Evolutionary conservation across 2,888 invertebrate genomes (phyloP).

Genomic region (Lathronympha strigana): DNA sequence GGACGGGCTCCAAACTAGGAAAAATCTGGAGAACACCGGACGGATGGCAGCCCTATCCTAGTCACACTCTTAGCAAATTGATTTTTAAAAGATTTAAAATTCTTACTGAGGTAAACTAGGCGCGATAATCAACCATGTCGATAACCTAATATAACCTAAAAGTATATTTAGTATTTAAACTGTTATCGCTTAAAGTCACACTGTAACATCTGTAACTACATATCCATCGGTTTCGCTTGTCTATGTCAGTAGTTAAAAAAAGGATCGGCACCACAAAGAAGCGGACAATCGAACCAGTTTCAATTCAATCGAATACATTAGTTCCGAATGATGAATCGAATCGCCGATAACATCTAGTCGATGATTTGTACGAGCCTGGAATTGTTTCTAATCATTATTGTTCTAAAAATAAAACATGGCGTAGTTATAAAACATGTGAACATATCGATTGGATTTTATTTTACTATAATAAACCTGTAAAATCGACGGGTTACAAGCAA

Average conservation of each 20-base stretch:
- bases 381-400: conserved; percentile 37
- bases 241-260: conserved; percentile 24
- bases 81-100: too few relatives aligned
- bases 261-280: conserved; percentile 49
- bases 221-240: conserved; percentile 5
- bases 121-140: too few relatives aligned
- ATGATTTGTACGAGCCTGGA: conserved; percentile 38
- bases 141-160: too few relatives aligned
- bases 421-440: conserved; percentile 15
- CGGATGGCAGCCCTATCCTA: too few relatives aligned
- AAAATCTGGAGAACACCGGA: too few relatives aligned
- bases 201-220: too few relatives aligned
- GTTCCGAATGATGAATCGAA: conserved; percentile 67
- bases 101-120: too few relatives aligned
- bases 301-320: conserved; percentile 59
- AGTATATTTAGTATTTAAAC: neutral
- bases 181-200: neutral
- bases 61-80: too few relatives aligned
- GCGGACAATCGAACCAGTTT: conserved; percentile 57
- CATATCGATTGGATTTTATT: conserved; percentile 10
- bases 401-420: conserved; percentile 30
- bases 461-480: neutral
- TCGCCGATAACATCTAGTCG: conserved; percentile 49
- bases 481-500: conserved; percentile 1
- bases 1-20: too few relatives aligned